Conservation (phyloP, 92 coral and sea anemone genomes). For the Hydrozoanthus gracilis region DNA sequence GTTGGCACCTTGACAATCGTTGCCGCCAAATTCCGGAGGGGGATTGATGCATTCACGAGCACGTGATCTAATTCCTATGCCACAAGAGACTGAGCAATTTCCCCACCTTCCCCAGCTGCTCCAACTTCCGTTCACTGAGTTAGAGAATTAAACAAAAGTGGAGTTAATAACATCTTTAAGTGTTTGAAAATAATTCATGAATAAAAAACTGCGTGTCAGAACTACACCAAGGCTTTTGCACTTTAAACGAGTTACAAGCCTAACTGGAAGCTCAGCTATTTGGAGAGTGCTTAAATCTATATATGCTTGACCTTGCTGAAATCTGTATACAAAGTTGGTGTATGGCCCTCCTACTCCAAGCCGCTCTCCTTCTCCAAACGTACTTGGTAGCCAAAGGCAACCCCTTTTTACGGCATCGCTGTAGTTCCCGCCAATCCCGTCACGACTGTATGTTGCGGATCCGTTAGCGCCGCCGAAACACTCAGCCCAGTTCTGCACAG, state of each 20-base stretch:
- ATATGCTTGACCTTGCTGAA: background rate
- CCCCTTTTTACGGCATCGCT: background rate
- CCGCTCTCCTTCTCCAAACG: background rate
- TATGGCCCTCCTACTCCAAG: background rate
- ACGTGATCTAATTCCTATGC: background rate
- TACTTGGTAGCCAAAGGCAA: background rate
- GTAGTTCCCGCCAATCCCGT: background rate
- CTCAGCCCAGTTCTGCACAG: slow-evolving; percentile 32
- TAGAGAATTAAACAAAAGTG: background rate
- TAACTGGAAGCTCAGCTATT: too few relatives aligned
- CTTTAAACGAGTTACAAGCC: too few relatives aligned
- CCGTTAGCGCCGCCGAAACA: slow-evolving; percentile 11
- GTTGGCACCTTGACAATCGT: slow-evolving; percentile 9
- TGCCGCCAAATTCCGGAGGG: slow-evolving; percentile 3
- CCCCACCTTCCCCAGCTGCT: background rate
- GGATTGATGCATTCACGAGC: slow-evolving; percentile 6
- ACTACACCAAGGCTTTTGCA: too few relatives aligned
- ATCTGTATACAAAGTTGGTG: slow-evolving; percentile 31
- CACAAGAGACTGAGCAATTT: slow-evolving; percentile 1
- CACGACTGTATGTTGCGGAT: background rate
- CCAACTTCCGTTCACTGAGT: slow-evolving; percentile 14
- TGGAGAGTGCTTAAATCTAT: background rate
- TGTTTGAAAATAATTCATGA: too few relatives aligned
- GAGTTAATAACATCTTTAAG: too few relatives aligned
- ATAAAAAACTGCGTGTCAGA: too few relatives aligned